These are phyloP conservation scores for Pterostichus madidus DNA, from an alignment of 2,888 invertebrate species.

Conservation along the genomic window DNA sequence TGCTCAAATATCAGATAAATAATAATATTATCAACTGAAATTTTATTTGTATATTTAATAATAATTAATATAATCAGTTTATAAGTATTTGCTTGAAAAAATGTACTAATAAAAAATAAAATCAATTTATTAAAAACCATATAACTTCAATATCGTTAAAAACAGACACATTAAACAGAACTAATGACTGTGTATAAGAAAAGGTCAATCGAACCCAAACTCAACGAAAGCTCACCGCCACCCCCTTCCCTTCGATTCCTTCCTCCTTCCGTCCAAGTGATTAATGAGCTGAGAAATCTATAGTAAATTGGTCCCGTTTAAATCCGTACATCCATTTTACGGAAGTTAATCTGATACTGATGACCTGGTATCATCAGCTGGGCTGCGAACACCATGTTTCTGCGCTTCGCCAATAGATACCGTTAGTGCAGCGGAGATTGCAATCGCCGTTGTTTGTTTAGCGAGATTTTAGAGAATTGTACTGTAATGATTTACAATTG, in stretches of 20 bases:
- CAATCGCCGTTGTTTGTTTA: conserved; percentile 20
- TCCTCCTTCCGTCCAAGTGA: conserved; percentile 40
- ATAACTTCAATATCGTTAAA: background rate
- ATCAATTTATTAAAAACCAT: background rate
- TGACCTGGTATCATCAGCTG: conserved; percentile 60
- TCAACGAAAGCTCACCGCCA: background rate
- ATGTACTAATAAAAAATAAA: background rate
- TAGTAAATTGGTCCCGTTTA: conserved; percentile 64
- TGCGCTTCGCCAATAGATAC: background rate
- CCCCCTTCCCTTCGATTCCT: background rate
- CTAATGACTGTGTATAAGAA: conserved; percentile 57
- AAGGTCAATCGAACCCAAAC: conserved; percentile 30
- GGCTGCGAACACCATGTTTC: conserved; percentile 24
- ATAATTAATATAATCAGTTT: too few species aligned
- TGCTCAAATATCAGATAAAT: too few species aligned
- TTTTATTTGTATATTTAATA: too few species aligned
- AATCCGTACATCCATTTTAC: conserved; percentile 64
- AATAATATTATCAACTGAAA: too few species aligned
- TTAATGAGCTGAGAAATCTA: conserved; percentile 64
- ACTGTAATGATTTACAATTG: conserved; percentile 16
- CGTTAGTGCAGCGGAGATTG: conserved; percentile 11
- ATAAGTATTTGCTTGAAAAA: background rate
- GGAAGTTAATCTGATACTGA: conserved; percentile 65
- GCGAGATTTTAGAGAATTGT: conserved; percentile 18
- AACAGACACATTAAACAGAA: conserved; percentile 47